Evolutionary conservation across 2,113 vertebrate species (phyloP).

Genomic region (Symphodus melops): DNA sequence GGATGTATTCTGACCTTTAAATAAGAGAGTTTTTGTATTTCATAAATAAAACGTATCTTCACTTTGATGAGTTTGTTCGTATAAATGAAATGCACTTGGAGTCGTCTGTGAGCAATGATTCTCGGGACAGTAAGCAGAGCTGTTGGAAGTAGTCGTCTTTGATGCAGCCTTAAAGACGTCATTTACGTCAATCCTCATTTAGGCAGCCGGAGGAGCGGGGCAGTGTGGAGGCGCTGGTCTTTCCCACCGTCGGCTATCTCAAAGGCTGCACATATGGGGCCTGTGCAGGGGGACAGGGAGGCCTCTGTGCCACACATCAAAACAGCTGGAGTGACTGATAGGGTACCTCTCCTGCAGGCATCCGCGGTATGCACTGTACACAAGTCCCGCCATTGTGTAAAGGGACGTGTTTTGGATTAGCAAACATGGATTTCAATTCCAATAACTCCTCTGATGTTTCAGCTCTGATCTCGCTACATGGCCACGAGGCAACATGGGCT

Average conservation of each 20-base stretch:
- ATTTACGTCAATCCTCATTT: slow-evolving; percentile 71
- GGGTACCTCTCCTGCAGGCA: slow-evolving; percentile 71
- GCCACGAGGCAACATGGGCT: slow-evolving; percentile 6
- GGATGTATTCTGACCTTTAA: too few relatives aligned
- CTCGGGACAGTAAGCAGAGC: slow-evolving; percentile 50
- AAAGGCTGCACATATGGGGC: slow-evolving; percentile 66
- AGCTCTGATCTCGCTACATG: slow-evolving; percentile 45
- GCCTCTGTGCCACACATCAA: slow-evolving; percentile 74
- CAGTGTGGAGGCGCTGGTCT: slow-evolving; percentile 36
- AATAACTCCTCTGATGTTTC: slow-evolving; percentile 63
- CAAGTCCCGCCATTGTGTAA: slow-evolving; percentile 73
- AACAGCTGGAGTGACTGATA: slow-evolving; percentile 80
- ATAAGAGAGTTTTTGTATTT: too few relatives aligned
- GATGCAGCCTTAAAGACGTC: slow-evolving; percentile 64
- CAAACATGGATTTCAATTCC: slow-evolving; percentile 68
- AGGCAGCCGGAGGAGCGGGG: slow-evolving; percentile 33
- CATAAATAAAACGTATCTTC: too few relatives aligned
- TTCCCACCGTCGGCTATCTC: slow-evolving; percentile 74
- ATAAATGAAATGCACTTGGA: neutral
- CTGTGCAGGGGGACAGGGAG: slow-evolving; percentile 55
- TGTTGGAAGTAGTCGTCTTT: slow-evolving; percentile 56
- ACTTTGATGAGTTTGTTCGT: too few relatives aligned
- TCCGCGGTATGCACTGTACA: slow-evolving; percentile 75
- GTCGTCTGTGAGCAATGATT: neutral
- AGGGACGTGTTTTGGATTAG: slow-evolving; percentile 59